Evolutionary conservation across 1,140 invertebrate genomes (phyloP).

Genomic region (Octopus bimaculoides): DNA sequence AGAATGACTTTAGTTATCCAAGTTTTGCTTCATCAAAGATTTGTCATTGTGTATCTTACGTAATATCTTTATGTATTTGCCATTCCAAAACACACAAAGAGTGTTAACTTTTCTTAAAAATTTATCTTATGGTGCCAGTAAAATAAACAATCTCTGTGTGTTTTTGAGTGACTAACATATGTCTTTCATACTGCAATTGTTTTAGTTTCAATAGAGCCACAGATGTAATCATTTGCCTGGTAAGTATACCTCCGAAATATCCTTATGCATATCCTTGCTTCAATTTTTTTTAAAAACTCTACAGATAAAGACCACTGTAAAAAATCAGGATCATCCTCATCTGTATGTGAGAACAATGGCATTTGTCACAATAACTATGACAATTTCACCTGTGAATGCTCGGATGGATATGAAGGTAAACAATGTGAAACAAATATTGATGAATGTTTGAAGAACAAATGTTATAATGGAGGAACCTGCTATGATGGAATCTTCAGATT

Average conservation of each 20-base stretch:
- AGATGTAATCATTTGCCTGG: no score
- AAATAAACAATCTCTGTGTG: no score
- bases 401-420: constrained; percentile 25
- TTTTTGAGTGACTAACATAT: no score
- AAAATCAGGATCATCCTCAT: background rate
- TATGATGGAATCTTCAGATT: constrained; percentile 13
- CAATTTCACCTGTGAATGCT: constrained; percentile 30
- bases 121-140: no score
- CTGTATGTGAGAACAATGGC: constrained; percentile 32
- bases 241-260: background rate
- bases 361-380: constrained; percentile 30
- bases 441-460: constrained; percentile 33
- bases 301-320: constrained; percentile 1
- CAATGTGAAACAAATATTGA: constrained; percentile 32
- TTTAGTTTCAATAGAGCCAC: no score
- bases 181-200: no score
- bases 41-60: no score
- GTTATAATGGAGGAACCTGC: constrained; percentile 22
- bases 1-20: no score
- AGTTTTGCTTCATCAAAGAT: no score
- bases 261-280: background rate
- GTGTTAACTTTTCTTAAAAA: no score
- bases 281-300: background rate
- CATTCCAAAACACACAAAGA: no score
- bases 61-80: no score